Evolutionary conservation across 2,888 invertebrate genomes (phyloP).

Genomic region (Patella pellucida): DNA sequence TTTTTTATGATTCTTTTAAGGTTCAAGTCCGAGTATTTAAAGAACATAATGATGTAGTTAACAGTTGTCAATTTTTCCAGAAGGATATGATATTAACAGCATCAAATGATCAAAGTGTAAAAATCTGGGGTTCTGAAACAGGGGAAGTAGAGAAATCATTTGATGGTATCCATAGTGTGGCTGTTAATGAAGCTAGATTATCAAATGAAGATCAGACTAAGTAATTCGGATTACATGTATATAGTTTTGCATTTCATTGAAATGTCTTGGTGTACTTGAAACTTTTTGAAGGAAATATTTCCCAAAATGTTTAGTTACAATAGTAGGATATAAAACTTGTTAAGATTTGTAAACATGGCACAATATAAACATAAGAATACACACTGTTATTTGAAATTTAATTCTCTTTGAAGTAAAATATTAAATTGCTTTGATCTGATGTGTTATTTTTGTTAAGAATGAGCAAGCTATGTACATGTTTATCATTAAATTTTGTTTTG

Average conservation of each 20-base stretch:
- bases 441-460: too few species aligned
- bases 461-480: too few species aligned
- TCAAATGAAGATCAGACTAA: slow-evolving; percentile 44
- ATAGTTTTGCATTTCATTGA: slow-evolving; percentile 6
- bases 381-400: too few species aligned
- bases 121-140: slow-evolving; percentile 59
- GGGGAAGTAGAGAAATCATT: slow-evolving; percentile 54
- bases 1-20: slow-evolving; percentile 40
- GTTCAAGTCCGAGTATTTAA: slow-evolving; percentile 64
- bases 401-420: too few species aligned
- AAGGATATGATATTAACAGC: slow-evolving; percentile 59
- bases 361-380: too few species aligned
- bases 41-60: slow-evolving; percentile 63
- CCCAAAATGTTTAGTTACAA: too few species aligned
- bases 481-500: too few species aligned
- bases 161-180: slow-evolving; percentile 48
- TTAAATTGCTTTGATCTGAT: too few species aligned
- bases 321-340: too few species aligned
- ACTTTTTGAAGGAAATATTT: too few species aligned
- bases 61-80: slow-evolving; percentile 61
- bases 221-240: slow-evolving; percentile 36
- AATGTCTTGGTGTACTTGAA: slow-evolving; percentile 8
- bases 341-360: too few species aligned
- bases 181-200: slow-evolving; percentile 50
- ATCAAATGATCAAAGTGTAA: slow-evolving; percentile 62